A percentile compares a stretch with the other conserved stretches of the same genome.
Conservation (phyloP, 2,888 invertebrate genomes). For the Shargacucullia verbasci region DNA sequence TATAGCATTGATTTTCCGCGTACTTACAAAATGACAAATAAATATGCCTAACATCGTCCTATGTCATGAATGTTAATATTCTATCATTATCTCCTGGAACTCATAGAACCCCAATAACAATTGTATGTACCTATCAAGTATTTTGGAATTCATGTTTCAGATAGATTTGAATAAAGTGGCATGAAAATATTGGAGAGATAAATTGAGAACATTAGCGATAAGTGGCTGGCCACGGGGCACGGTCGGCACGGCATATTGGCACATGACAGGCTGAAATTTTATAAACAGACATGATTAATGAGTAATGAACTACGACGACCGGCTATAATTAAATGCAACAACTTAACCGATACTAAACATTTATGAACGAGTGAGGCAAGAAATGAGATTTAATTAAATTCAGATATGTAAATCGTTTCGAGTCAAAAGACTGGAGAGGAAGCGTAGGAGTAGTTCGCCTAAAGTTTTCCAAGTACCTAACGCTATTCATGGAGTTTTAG, state of each 20-base stretch:
- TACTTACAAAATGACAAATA: no score
- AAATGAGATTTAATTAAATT: neutral
- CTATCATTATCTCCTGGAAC: no score
- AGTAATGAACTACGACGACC: slow-evolving; percentile 17
- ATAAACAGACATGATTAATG: slow-evolving; percentile 51
- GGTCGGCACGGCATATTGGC: slow-evolving; percentile 9
- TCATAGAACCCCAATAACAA: no score
- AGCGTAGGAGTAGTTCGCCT: neutral
- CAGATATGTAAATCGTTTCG: neutral
- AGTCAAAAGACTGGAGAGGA: neutral
- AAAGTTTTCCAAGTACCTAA: neutral
- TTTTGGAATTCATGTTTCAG: slow-evolving; percentile 26
- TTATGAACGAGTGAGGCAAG: no score
- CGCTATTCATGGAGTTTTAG: no score
- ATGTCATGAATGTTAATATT: no score
- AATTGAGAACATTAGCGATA: slow-evolving; percentile 36
- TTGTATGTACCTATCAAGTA: no score
- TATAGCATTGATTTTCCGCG: no score
- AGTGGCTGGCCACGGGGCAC: slow-evolving; percentile 21
- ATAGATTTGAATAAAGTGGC: slow-evolving; percentile 22
- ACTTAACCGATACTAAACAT: no score
- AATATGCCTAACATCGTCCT: no score
- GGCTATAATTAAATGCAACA: slow-evolving; percentile 5
- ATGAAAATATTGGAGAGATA: slow-evolving; percentile 17
- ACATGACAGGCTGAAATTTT: slow-evolving; percentile 38